Base-by-base conservation (phyloP, 2,888 invertebrate genomes). In the Marronus borbonicus region DNA sequence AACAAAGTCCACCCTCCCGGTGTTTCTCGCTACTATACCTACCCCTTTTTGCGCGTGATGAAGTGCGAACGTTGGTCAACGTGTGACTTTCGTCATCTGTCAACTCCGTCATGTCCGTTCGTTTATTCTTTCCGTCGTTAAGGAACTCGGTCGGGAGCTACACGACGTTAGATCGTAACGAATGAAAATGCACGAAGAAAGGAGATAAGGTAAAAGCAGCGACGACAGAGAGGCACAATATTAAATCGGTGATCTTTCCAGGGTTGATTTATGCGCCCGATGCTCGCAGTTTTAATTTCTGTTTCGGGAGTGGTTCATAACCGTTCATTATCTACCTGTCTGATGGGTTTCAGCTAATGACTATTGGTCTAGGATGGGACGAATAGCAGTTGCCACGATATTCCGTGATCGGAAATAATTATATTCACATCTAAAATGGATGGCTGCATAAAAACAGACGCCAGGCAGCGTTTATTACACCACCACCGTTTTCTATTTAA, bases 361-460 rank as follows among this genome's bases (percentile, higher is more conserved):
- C 86, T 85, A 86, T 86, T 86, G 86, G 86, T 83, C 84, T 84
- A 85, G 83, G 84, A 83, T 82, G 81, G 83, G 84, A 83, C 86
- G 86, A 86, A 86, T 86, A 83, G 86, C 84, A 80, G 84, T 83
- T 83, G 84, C 82, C 84, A 83, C 84, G 84, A 84, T 85, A 84
- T 86, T 85, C 83, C 86, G 86, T 86, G 86, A 86, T 86, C 86
- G 86, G 85, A 86, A 86, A 86, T 86, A 85, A 86, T 86, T 86
- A 86, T 85, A 84, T 91, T 76, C 89, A 90, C 85, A 85, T 90
- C 12, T 90, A 90, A 84, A 86, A 91, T 81, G 90, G 89, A 0
- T 82, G 90, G 70, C 76, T 74, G 72, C 72, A 62, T 62, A 60
- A 74, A 74, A 62, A 60, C 60, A 74, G 72, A 74, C 70, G 70